phyloP scores from a whole-genome alignment of 2,113 vertebrate genomes.

The Oceanodroma tethys region DNA sequence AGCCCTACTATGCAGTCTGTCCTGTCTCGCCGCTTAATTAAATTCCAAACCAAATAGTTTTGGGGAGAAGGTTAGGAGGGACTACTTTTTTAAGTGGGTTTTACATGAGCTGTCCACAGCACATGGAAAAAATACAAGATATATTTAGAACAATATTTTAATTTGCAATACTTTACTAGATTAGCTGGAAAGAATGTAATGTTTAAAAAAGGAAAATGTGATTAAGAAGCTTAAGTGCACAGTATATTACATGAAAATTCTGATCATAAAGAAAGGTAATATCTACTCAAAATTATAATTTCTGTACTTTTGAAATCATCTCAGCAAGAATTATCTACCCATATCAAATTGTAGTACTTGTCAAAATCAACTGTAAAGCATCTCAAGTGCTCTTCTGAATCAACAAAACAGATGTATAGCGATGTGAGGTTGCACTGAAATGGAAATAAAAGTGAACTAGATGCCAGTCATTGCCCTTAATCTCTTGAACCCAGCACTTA shows the following conservation, averaged over 20 bases:
- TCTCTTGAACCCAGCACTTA: conserved; percentile 81
- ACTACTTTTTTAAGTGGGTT: conserved; percentile 14
- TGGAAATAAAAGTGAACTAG: conserved; percentile 82
- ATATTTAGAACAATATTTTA: conserved; percentile 76
- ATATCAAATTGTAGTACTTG: conserved; percentile 90
- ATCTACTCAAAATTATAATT: conserved; percentile 97
- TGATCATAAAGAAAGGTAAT: conserved; percentile 84
- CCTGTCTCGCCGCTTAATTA: conserved; percentile 66
- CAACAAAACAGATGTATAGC: conserved; percentile 96
- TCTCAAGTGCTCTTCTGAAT: conserved; percentile 98
- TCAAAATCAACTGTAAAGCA: conserved; percentile 91
- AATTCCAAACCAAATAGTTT: conserved; percentile 61
- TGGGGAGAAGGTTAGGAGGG: conserved; percentile 44
- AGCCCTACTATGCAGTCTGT: conserved; percentile 32
- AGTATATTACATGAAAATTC: conserved; percentile 83
- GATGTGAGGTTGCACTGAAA: conserved; percentile 85
- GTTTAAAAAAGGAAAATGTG: conserved; percentile 73
- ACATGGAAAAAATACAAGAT: conserved; percentile 57
- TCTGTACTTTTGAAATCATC: conserved; percentile 98
- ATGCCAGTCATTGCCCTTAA: conserved; percentile 77
- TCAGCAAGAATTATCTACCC: conserved; percentile 93
- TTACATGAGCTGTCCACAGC: conserved; percentile 52
- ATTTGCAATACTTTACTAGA: conserved; percentile 68
- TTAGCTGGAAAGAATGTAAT: conserved; percentile 71
- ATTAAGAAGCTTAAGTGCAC: conserved; percentile 78